A percentile compares a stretch with the other conserved stretches of the same genome.
Evolutionary conservation across 1,140 invertebrate species (phyloP).

Genomic region (Drosophila takahashii): DNA sequence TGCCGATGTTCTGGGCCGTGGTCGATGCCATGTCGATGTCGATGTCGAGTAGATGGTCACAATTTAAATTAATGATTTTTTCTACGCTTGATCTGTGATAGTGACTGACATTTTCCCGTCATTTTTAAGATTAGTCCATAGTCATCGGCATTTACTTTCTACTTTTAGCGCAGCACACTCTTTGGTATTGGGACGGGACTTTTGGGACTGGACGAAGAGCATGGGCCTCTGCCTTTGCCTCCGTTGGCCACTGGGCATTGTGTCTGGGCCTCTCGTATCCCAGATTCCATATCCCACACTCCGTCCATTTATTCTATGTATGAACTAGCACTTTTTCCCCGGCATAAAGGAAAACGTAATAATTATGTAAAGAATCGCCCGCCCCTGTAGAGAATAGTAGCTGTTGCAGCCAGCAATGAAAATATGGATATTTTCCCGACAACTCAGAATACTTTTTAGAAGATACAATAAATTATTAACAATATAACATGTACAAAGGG

Average conservation of each 20-base stretch:
- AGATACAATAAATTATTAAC: neutral
- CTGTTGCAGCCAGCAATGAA: constrained; percentile 37
- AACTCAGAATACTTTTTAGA: neutral
- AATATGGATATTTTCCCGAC: constrained; percentile 6
- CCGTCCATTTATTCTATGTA: constrained; percentile 56
- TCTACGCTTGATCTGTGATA: constrained; percentile 82
- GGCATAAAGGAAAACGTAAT: constrained; percentile 64
- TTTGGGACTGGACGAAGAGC: constrained; percentile 12
- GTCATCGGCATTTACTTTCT: constrained; percentile 80
- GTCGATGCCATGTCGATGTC: constrained; percentile 34
- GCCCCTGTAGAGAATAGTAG: constrained; percentile 40
- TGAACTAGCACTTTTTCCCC: constrained; percentile 68
- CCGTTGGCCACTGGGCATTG: constrained; percentile 34
- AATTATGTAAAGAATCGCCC: constrained; percentile 75
- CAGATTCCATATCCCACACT: neutral
- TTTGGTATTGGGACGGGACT: neutral
- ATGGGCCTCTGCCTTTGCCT: neutral
- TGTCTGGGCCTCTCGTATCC: constrained; percentile 23
- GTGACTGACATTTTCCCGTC: constrained; percentile 80
- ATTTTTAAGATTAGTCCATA: constrained; percentile 78
- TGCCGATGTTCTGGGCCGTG: constrained; percentile 44
- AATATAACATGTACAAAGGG: no score
- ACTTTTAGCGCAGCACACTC: constrained; percentile 51
- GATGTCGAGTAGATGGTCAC: constrained; percentile 71
- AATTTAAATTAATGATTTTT: constrained; percentile 84